These are phyloP conservation scores for Cochlearius cochlearius DNA, from an alignment of 2,113 vertebrate species.

Conservation along the genomic window DNA sequence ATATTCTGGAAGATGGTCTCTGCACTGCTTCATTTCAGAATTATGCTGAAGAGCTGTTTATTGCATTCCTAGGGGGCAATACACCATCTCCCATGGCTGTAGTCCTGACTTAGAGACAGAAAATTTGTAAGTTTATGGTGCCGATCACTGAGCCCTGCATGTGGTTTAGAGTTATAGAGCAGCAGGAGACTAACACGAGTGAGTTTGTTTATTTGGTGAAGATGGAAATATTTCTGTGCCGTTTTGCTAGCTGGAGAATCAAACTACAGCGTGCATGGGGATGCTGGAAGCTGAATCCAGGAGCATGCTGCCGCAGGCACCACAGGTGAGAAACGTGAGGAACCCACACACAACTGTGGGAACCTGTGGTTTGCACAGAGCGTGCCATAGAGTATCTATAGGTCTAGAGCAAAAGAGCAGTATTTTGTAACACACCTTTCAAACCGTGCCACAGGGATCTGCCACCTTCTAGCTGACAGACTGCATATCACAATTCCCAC, in stretches of 20 bases:
- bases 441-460: background rate
- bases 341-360: background rate
- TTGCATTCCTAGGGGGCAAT: background rate
- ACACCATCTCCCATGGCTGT: background rate
- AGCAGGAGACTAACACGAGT: background rate
- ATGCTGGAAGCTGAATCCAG: background rate
- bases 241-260: background rate
- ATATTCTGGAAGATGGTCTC: background rate
- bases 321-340: background rate
- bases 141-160: background rate
- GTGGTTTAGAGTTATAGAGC: background rate
- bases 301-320: background rate
- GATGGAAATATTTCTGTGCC: background rate
- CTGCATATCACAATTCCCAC: background rate
- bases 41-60: background rate
- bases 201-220: background rate
- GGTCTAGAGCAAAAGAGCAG: background rate
- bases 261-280: background rate
- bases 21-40: background rate
- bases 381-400: background rate
- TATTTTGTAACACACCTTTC: slow-evolving; percentile 23
- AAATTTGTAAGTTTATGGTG: background rate
- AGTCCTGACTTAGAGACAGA: background rate
- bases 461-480: slow-evolving; percentile 31
- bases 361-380: background rate